Base-by-base conservation (phyloP, 2,888 invertebrate genomes). In the Neoscelio sp. region DNA sequence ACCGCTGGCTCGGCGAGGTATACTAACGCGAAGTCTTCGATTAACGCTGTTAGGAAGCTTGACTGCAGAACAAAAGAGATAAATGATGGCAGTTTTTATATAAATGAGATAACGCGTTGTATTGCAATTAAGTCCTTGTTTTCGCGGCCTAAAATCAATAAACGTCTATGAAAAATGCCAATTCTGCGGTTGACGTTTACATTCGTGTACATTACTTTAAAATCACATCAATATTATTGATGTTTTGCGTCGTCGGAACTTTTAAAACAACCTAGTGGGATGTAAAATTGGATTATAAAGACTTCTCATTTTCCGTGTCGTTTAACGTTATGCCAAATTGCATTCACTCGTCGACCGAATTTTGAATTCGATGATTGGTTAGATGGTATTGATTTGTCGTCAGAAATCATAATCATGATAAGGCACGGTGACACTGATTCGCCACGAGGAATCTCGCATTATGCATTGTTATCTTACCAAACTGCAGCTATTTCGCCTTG, bases 381-480 rank as follows among this genome's bases (percentile, higher is more conserved):
- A 17, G 42, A 8, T 15, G 30, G 26, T 50, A 71, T 71, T 62
- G 71, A 71, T 71, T 52, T 38, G 33, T 54, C 8, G 35, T 54
- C 3, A 10, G 42, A 62, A 71, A 62, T 71, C 62, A 62, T 28
- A 60, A 71, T 44, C 52, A 62, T 44, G n/a, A 20, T 30, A n/a
- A 23, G 17, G 28, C 3, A 2, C 17, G n/a, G n/a, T 10, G 13
- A 35, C 23, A 73, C 64, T 28, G 73, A 73, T 56, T 28, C 28
- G 56, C 73, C 73, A 12, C 73, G 13, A 48, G 46, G 73, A 73
- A 73, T 64, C 38, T 28, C 4, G 10, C 40, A 46, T 56, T 28
- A 56, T 50, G 18, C 56, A 73, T 30, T 30, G 64, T 40, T 20
- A 73, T 73, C 64, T 64, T 56, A 64, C 46, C 54, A 20, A 64